phyloP scores from a whole-genome alignment of 2,797 vertebrate species.

The Luscinia luscinia region DNA sequence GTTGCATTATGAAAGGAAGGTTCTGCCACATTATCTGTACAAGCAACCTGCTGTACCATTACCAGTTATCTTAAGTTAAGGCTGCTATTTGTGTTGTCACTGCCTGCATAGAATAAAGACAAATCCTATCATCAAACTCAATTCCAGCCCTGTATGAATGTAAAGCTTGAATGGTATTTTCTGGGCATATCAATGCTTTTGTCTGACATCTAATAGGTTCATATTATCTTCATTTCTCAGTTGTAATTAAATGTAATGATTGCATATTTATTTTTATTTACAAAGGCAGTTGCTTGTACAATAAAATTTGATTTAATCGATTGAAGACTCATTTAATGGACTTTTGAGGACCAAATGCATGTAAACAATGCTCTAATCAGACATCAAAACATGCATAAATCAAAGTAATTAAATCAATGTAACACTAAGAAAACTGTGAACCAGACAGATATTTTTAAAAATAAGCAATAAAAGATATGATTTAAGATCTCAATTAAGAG shows the following conservation, averaged over 20 bases:
- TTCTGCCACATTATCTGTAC: neutral
- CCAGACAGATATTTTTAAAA: neutral
- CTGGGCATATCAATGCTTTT: constrained; percentile 20
- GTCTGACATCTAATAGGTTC: constrained; percentile 16
- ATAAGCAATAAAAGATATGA: neutral
- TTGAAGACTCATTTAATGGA: constrained; percentile 56
- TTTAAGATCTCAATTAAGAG: constrained; percentile 1
- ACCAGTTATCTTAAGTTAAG: neutral
- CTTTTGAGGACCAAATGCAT: constrained; percentile 35
- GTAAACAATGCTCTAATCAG: constrained; percentile 52
- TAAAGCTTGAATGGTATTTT: neutral
- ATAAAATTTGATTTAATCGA: constrained; percentile 65
- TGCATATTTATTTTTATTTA: constrained; percentile 61
- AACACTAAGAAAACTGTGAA: constrained; percentile 28
- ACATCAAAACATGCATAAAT: constrained; percentile 59
- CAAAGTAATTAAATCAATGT: constrained; percentile 51
- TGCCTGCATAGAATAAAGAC: neutral
- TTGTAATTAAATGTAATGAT: constrained; percentile 61
- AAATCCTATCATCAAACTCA: constrained; percentile 4
- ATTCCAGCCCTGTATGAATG: neutral
- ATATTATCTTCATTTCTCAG: constrained; percentile 46
- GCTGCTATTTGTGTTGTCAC: neutral
- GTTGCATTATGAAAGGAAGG: neutral
- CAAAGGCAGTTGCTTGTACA: constrained; percentile 41
- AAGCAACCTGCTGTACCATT: neutral